Base-by-base conservation (phyloP, 2,113 vertebrate genomes). In the Rhabdomys dilectus region DNA sequence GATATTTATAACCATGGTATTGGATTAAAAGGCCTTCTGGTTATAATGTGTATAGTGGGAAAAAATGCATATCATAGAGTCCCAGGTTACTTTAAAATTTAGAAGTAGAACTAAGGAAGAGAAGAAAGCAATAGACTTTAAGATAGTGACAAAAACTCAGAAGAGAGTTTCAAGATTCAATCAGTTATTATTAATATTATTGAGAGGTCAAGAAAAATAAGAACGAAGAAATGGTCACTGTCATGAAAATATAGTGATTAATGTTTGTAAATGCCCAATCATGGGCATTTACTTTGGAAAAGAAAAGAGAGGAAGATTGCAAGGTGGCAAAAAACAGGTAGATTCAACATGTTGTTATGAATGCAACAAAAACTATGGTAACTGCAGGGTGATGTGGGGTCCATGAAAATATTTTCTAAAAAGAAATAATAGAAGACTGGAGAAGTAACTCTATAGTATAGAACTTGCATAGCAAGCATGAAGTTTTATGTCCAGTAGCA, bases 1-100 rank as follows among this genome's bases (percentile, higher is more conserved):
- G 62, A 51, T 70, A 96, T 73, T 93, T 66, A 88, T 94, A 89
- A 42, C 29, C 58, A 72, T 15, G 4, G 58, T n/a, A 72, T 51
- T 70, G 36, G 48, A n/a, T 91, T 56, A 56, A 36, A 62, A 92
- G 53, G 60, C 78, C 62, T 62, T 1, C 39, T 78, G 51, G 3
- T 24, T 51, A 87, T 34, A 94, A 22, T 51, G 4, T 75, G 12
- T 64, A 91, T 51, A 81, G 10, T 68, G 22, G 81, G 9, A 51
- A 60, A 84, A 70, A n/a, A n/a, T 42, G 56, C 62, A 45, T 12
- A 29, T 3, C 8, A 66, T 45, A 12, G 29, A 94, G 64, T 42
- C 16, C 29, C 16, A 91, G 16, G 17, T 85, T 26, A 90, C 17
- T 89, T 12, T 22, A 86, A 91, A 70, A 89, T 86, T 58, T 77